Percentiles rank a stretch among this genome's conserved stretches.
Evolutionary conservation across 2,888 invertebrate species (phyloP).

Genomic region (Seira musarum): DNA sequence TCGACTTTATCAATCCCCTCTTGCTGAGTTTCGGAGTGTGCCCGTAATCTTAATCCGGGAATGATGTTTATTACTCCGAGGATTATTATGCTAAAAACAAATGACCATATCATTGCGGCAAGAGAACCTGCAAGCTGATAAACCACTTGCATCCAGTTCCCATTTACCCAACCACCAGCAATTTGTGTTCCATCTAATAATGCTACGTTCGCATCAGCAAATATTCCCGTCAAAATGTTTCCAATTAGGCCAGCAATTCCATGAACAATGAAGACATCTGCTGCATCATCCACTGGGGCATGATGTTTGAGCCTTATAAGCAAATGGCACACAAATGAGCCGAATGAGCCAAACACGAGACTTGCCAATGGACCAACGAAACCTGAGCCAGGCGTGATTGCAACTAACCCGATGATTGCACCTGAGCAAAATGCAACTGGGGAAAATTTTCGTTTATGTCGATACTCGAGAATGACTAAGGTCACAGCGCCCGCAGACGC

Average conservation of each 20-base stretch:
- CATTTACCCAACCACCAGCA: conserved; percentile 61
- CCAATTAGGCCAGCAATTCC: conserved; percentile 62
- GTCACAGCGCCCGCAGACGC: conserved; percentile 61
- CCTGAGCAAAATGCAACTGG: conserved; percentile 65
- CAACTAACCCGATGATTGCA: conserved; percentile 62
- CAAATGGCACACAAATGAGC: conserved; percentile 47
- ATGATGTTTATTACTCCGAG: conserved; percentile 53
- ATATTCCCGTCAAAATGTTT: conserved; percentile 62
- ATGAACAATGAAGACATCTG: conserved; percentile 65
- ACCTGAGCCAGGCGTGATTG: conserved; percentile 64
- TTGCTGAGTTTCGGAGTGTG: conserved; percentile 34
- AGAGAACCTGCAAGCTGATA: conserved; percentile 46
- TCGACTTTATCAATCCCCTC: conserved; percentile 51
- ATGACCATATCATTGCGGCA: conserved; percentile 49
- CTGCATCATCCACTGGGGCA: conserved; percentile 60
- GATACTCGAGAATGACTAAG: conserved; percentile 60
- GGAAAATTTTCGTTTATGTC: conserved; percentile 55
- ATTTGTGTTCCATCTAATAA: conserved; percentile 58
- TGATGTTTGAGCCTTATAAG: conserved; percentile 52
- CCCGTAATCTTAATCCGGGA: conserved; percentile 51
- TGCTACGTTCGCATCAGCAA: conserved; percentile 60
- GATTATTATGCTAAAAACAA: conserved; percentile 44
- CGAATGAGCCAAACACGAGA: conserved; percentile 57
- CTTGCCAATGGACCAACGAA: conserved; percentile 61
- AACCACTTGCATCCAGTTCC: conserved; percentile 57